Conservation (phyloP, 2,888 invertebrate species). For the Corythucha ciliata region DNA sequence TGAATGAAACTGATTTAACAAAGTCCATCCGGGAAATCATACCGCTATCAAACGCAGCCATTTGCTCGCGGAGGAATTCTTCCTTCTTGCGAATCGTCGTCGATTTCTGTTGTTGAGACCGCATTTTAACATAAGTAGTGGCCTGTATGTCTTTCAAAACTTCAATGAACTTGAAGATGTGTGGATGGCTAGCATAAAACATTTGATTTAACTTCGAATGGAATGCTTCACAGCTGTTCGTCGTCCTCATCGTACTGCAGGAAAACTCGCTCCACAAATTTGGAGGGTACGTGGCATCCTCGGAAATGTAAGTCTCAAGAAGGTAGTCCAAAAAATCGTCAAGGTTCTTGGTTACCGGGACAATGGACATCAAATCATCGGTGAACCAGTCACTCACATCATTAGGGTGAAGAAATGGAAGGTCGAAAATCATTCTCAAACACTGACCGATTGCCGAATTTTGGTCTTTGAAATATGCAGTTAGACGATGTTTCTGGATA, state of each 20-base stretch:
- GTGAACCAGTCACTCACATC: slow-evolving; percentile 1
- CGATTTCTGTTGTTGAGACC: slow-evolving; percentile 4
- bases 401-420: slow-evolving; percentile 4
- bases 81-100: not conserved
- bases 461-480: too few relatives aligned
- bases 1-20: too few relatives aligned
- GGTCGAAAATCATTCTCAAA: slow-evolving; percentile 7
- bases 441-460: slow-evolving; percentile 5
- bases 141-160: not conserved
- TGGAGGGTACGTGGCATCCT: slow-evolving; percentile 4
- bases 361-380: not conserved
- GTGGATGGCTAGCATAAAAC: slow-evolving; percentile 10
- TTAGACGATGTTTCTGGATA: too few relatives aligned
- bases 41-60: too few relatives aligned
- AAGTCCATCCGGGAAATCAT: too few relatives aligned
- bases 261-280: slow-evolving; percentile 7
- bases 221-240: slow-evolving; percentile 6
- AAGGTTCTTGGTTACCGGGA: not conserved
- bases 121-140: slow-evolving; percentile 1
- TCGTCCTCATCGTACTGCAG: not conserved
- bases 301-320: not conserved
- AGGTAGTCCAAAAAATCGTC: not conserved
- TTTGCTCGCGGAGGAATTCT: slow-evolving; percentile 2
- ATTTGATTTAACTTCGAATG: too few relatives aligned
- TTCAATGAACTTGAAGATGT: slow-evolving; percentile 11